Evolutionary conservation across 30 jellyfish, hydroid and myxozoan species (phyloP).

Genomic region (Pseudorhiza aurosa): DNA sequence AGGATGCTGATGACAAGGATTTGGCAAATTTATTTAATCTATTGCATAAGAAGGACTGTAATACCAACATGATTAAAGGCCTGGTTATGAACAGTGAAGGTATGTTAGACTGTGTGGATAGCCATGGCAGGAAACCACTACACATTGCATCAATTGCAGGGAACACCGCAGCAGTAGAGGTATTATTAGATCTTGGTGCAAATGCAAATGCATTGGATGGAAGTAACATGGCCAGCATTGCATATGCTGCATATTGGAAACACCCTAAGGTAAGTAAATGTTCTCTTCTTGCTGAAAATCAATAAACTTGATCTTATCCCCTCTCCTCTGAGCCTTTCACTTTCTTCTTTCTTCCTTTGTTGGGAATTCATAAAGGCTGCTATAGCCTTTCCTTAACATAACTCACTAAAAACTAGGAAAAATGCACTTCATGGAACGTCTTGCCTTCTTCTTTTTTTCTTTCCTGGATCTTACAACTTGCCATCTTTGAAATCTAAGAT

Average conservation of each 20-base stretch:
- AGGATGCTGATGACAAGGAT: not conserved
- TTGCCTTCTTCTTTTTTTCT: no score
- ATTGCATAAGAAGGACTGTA: not conserved
- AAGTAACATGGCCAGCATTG: conserved; percentile 33
- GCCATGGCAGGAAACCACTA: conserved; percentile 46
- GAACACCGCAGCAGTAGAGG: conserved; percentile 18
- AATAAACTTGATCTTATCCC: no score
- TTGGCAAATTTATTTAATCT: not conserved
- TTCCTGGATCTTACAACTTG: no score
- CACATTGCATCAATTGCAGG: conserved; percentile 71
- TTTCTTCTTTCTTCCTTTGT: no score
- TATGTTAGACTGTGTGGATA: conserved; percentile 7
- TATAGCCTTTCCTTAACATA: no score
- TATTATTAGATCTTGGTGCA: conserved; percentile 50
- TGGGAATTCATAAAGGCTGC: no score
- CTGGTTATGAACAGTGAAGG: not conserved
- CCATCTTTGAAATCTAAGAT: no score
- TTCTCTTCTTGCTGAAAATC: no score
- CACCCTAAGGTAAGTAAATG: conserved; percentile 58
- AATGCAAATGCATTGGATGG: conserved; percentile 41
- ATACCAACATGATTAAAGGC: not conserved
- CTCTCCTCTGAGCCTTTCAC: no score
- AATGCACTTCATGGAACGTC: no score
- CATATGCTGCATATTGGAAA: conserved; percentile 76
- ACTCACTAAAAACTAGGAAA: no score